phyloP scores from a whole-genome alignment of 1,140 invertebrate species.

The Bombus huntii region DNA sequence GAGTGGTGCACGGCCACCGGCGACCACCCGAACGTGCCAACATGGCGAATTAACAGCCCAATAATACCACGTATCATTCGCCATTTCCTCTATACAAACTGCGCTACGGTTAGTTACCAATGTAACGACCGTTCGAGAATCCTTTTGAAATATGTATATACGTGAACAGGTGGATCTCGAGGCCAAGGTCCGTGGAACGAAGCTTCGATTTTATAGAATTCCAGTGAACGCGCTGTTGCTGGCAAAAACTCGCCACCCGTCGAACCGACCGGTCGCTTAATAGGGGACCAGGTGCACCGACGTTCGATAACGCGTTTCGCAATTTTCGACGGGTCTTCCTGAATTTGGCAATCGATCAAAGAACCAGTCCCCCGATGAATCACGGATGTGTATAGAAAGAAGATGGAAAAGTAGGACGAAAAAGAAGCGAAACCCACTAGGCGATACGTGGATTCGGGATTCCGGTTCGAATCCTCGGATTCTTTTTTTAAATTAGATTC shows the following conservation, averaged over 20 bases:
- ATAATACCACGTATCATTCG: slow-evolving; percentile 44
- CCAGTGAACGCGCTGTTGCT: too few species aligned
- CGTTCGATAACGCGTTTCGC: background rate
- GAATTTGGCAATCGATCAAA: background rate
- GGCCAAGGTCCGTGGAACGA: background rate
- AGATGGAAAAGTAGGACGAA: background rate
- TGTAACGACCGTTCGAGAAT: background rate
- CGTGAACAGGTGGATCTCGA: background rate
- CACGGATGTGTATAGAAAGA: background rate
- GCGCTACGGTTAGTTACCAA: background rate
- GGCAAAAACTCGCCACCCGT: background rate
- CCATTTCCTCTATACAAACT: background rate
- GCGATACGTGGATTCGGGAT: background rate
- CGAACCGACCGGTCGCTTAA: background rate
- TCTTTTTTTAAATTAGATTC: slow-evolving; percentile 16
- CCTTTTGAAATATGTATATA: background rate
- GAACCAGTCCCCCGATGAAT: too few species aligned
- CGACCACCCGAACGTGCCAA: slow-evolving; percentile 54
- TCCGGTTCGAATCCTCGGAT: background rate
- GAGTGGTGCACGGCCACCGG: slow-evolving; percentile 30
- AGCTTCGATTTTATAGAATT: background rate
- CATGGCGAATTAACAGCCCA: slow-evolving; percentile 65
- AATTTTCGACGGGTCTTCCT: background rate
- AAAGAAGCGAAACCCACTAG: background rate
- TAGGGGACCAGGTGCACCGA: background rate